Evolutionary conservation across 2,888 invertebrate species (phyloP), one percentile per base, ranked within the genome.

Genomic region (Caenorhabditis becei): DNA sequence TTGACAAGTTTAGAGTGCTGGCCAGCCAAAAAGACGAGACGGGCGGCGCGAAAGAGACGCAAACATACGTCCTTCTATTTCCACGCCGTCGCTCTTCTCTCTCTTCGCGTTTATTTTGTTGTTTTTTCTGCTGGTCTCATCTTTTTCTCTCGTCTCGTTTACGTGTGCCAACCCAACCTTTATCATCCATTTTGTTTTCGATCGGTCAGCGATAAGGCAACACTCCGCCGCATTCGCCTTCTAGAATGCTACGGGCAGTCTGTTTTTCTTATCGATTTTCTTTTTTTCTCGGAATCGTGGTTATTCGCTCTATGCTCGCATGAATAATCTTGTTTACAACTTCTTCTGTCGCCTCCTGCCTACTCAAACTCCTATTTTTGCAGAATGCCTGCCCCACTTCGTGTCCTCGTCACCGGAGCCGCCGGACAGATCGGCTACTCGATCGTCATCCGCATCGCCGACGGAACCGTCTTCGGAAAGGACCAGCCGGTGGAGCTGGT

Each of bases 351-450:
- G 11, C 51, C 18, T 16, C 53, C 2, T 24, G 26, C 23, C 2
- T 51, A 51, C 14, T 51, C 51, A 23, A 53, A 32, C 23, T n/a
- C 32, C 8, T 47, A 1, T 20, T 28, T 28, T 71, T 69, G 16
- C 65, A 80, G 75, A 71, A 80, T 80, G 80, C 49, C 80, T 49
- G 87, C 86, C 77, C 90, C 89, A 49, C 81, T 90, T 82, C 89
- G 90, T 56, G 90, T 88, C 69, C 80, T 97, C 79, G 95, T 99
- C 35, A 99, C 98, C 69, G 99, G 99, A 81, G 99, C 99, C 88
- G 99, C 98, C 80, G 99, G 99, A 20, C 99, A 99, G 93, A 99
- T 99, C 88, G 97, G 97, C 79, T 99, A 99, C 92, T 97, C 97
- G 1, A 93, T 99, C 54, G 93, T 99, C 16, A 96, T 96, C 91